A percentile compares a stretch with the other conserved stretches of the same genome.
These are phyloP conservation scores for Alectoris magna DNA, from an alignment of 2,797 vertebrate species.

Conservation along the genomic window DNA sequence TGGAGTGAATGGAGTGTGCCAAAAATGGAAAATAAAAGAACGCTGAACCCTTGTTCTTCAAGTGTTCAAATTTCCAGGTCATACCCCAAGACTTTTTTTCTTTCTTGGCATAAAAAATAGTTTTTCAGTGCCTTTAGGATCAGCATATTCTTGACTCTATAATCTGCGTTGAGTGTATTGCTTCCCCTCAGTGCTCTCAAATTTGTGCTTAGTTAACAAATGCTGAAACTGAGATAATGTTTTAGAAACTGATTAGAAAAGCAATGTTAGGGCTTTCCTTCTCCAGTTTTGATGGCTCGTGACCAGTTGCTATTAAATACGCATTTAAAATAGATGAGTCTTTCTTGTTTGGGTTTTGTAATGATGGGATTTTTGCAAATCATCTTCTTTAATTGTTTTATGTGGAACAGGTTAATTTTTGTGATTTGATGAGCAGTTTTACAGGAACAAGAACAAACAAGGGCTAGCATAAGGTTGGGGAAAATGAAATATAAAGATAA, in stretches of 20 bases:
- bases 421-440: background rate
- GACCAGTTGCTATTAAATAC: constrained; percentile 4
- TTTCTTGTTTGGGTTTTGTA: constrained; percentile 10
- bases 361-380: background rate
- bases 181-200: constrained; percentile 63
- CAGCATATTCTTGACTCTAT: constrained; percentile 69
- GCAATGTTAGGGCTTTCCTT: constrained; percentile 27
- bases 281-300: background rate
- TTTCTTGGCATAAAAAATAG: constrained; percentile 59
- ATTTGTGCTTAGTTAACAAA: constrained; percentile 62
- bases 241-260: constrained; percentile 44
- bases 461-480: background rate
- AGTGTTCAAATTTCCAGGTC: constrained; percentile 73
- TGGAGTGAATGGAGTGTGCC: constrained; percentile 49
- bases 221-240: constrained; percentile 56
- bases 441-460: background rate
- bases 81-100: constrained; percentile 34
- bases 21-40: constrained; percentile 38
- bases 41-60: constrained; percentile 64
- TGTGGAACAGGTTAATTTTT: constrained; percentile 20
- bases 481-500: background rate
- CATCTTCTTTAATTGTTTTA: background rate
- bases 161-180: constrained; percentile 65
- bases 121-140: constrained; percentile 59
- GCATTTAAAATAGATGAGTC: constrained; percentile 25